Evolutionary conservation across 2,797 vertebrate species (phyloP).

Genomic region (Schizothorax lantsangensis): DNA sequence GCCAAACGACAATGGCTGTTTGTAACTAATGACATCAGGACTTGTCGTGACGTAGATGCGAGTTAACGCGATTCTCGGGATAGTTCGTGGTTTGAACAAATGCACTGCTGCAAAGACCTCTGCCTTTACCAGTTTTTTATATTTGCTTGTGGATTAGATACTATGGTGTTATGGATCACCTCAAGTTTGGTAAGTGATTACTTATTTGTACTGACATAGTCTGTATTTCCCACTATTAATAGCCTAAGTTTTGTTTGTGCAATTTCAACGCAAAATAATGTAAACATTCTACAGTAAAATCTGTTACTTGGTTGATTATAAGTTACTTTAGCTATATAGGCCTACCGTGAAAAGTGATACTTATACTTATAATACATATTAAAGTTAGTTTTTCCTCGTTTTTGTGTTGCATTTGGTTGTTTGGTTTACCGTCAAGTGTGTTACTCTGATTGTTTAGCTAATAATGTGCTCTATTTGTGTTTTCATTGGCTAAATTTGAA

Average conservation of each 20-base stretch:
- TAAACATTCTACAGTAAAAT: neutral
- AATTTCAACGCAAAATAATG: neutral
- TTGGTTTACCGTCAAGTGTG: neutral
- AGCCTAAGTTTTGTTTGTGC: slow-evolving; percentile 9
- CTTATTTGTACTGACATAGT: neutral
- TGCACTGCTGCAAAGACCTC: slow-evolving; percentile 31
- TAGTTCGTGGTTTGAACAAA: neutral
- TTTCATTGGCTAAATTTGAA: neutral
- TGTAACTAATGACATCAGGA: slow-evolving; percentile 7
- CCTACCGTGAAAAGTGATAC: neutral
- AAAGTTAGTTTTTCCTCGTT: neutral
- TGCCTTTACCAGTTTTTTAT: neutral
- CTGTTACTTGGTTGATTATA: neutral
- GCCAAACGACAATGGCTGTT: slow-evolving; percentile 50
- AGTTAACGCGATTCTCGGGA: slow-evolving; percentile 16
- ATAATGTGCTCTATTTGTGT: neutral
- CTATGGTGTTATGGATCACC: slow-evolving; percentile 62
- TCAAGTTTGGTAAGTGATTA: slow-evolving; percentile 69
- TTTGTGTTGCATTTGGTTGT: neutral
- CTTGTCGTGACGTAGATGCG: slow-evolving; percentile 53
- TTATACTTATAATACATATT: neutral
- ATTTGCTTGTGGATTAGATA: slow-evolving; percentile 60
- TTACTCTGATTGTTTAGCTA: neutral
- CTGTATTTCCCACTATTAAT: too few species aligned
- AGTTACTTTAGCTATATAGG: neutral